Base-by-base conservation (phyloP, 2,888 invertebrate genomes). In the Aleiodes testaceus region DNA sequence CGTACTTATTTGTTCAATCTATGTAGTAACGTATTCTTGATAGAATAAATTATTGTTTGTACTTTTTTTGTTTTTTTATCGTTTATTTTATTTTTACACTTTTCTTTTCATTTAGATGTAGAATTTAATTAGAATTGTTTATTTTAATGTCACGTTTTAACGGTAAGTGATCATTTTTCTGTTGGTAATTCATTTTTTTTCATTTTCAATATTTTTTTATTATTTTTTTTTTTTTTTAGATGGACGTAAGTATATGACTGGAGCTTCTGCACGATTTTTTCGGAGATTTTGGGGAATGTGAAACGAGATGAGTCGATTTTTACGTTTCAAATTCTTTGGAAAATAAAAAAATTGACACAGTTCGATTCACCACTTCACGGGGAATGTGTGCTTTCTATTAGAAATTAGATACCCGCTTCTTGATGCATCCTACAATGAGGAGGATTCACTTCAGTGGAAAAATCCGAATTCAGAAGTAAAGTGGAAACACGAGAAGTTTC, bases 11-110 rank as follows among this genome's bases (percentile, higher is more conserved):
- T 63, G 63, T 61, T 76, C 80, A 81, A 79, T 82, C 77, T 81
- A 80, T 84, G 76, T 75, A 77, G 77, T 77, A 36, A 75, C 77
- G 75, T 79, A 78, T 77, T 77, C 75, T 79, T 77, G 75, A 74
- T 73, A 75, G 72, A 78, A 86, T 86, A 86, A 86, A 86, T 86
- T 85, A 87, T 87, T 87, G 84, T 87, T 83, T 80, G 81, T 82
- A 82, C 73, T 74, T 82, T 81, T 81, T 42, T 75, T 80, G 78
- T 77, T 72, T 76, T 80, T 74, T 79, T 78, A n/a, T n/a, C n/a
- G 69, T 80, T 77, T 79, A 77, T 77, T 44, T 69, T 65, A 84
- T 45, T 45, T 22, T 63, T 11, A 44, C 22, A 63, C 22, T 16
- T 22, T 61, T 30, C 42, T 44, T 44, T 18, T 63, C 5, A 2